phyloP scores from a whole-genome alignment of 1,140 invertebrate genomes.

The Gryllus bimaculatus region DNA sequence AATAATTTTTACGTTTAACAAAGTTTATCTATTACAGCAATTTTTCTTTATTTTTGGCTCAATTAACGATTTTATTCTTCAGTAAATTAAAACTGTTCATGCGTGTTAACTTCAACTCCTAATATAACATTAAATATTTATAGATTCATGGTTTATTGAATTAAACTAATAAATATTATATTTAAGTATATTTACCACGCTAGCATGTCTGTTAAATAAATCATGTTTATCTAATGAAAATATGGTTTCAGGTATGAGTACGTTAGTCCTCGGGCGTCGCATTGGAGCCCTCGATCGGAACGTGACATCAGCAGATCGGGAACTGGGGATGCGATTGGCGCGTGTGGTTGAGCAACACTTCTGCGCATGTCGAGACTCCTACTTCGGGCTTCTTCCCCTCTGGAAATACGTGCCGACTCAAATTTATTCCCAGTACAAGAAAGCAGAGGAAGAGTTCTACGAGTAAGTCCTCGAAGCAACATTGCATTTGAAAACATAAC shows the following conservation, averaged over 20 bases:
- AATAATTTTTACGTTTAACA: too few species aligned
- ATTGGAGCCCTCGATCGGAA: constrained; percentile 62
- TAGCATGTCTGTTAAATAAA: too few species aligned
- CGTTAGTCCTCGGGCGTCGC: constrained; percentile 62
- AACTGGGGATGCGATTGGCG: constrained; percentile 42
- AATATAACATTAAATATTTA: too few species aligned
- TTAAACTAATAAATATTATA: too few species aligned
- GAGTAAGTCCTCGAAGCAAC: constrained; percentile 34
- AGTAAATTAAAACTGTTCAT: too few species aligned
- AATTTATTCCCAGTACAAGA: constrained; percentile 58
- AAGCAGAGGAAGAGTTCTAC: constrained; percentile 71
- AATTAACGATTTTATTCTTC: too few species aligned
- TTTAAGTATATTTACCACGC: too few species aligned
- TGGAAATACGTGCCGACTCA: constrained; percentile 72
- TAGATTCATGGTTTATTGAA: too few species aligned
- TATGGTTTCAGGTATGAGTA: constrained; percentile 50
- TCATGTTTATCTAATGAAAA: too few species aligned
- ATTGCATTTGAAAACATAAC: not conserved
- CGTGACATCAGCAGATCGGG: constrained; percentile 26
- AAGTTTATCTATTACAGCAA: too few species aligned
- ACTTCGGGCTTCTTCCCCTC: constrained; percentile 67
- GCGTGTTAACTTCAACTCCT: too few species aligned
- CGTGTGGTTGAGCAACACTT: constrained; percentile 64
- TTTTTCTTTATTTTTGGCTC: too few species aligned
- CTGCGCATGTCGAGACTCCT: constrained; percentile 62